A percentile compares a stretch with the other conserved stretches of the same genome.
phyloP scores from a whole-genome alignment of 2,797 vertebrate genomes.

The Argya squamiceps region DNA sequence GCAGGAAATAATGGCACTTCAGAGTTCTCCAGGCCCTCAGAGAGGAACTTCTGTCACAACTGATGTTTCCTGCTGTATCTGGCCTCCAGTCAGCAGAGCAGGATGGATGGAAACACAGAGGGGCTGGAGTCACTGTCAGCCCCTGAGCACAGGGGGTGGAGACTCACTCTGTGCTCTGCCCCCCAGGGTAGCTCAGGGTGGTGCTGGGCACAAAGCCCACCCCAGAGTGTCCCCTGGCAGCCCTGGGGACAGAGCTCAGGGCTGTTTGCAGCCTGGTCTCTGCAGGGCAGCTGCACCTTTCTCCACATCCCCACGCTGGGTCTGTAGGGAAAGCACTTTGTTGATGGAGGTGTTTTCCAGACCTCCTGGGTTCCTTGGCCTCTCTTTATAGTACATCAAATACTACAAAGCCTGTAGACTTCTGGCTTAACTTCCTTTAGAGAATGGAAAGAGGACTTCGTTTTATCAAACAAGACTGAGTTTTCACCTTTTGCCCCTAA shows the following conservation, averaged over 20 bases:
- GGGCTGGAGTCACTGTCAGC: background rate
- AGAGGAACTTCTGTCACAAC: background rate
- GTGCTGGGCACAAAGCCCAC: background rate
- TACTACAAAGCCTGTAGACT: background rate
- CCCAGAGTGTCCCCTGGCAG: background rate
- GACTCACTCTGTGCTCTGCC: accelerated
- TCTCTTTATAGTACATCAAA: background rate
- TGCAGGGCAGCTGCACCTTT: background rate
- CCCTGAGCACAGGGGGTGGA: background rate
- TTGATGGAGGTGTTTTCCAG: background rate
- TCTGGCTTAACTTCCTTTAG: background rate
- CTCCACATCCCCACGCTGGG: accelerated
- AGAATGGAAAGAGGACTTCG: background rate
- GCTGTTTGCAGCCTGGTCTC: background rate
- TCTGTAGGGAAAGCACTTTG: background rate
- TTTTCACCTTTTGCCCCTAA: background rate
- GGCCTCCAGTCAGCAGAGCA: background rate
- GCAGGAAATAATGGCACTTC: conserved; percentile 33
- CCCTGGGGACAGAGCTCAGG: background rate
- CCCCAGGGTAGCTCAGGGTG: background rate
- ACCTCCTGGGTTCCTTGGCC: background rate
- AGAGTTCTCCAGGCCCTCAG: background rate
- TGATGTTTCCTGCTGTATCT: background rate
- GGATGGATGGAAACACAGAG: background rate
- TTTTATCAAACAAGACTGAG: background rate